Conservation (phyloP, 2,113 vertebrate genomes). For the Ceyx cyanopectus region DNA sequence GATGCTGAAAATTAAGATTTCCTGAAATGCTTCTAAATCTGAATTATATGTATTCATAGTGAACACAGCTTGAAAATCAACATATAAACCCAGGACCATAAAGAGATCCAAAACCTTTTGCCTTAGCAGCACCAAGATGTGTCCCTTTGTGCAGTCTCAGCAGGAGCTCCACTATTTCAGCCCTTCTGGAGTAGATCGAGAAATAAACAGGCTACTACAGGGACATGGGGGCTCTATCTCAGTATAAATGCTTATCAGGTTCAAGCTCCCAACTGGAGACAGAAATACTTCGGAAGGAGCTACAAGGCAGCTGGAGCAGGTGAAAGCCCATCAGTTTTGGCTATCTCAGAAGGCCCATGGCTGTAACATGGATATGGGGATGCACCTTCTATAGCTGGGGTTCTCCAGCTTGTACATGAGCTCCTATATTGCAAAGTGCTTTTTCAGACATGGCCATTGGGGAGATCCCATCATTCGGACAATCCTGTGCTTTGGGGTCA, state of each 20-base stretch:
- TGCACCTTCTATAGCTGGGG: neutral
- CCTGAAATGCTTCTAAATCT: too few relatives aligned
- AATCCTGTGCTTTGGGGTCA: neutral
- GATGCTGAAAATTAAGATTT: too few relatives aligned
- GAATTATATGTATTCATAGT: too few relatives aligned
- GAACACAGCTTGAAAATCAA: neutral
- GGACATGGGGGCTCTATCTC: neutral
- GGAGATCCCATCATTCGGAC: neutral
- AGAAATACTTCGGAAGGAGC: neutral
- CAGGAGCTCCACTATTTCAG: neutral
- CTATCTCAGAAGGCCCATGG: neutral
- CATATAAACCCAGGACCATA: neutral
- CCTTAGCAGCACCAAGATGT: neutral
- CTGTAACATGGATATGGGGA: neutral
- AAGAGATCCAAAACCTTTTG: neutral
- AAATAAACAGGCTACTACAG: neutral
- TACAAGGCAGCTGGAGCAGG: neutral
- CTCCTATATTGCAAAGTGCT: neutral
- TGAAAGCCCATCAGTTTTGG: neutral
- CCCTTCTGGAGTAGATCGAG: neutral
- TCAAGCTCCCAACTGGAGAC: neutral
- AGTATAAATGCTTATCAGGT: neutral
- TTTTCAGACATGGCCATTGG: accelerated
- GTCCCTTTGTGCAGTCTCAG: neutral
- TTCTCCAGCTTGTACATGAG: neutral